These are phyloP conservation scores for Puntigrus tetrazona DNA, from an alignment of 2,113 vertebrate species.

Conservation along the genomic window DNA sequence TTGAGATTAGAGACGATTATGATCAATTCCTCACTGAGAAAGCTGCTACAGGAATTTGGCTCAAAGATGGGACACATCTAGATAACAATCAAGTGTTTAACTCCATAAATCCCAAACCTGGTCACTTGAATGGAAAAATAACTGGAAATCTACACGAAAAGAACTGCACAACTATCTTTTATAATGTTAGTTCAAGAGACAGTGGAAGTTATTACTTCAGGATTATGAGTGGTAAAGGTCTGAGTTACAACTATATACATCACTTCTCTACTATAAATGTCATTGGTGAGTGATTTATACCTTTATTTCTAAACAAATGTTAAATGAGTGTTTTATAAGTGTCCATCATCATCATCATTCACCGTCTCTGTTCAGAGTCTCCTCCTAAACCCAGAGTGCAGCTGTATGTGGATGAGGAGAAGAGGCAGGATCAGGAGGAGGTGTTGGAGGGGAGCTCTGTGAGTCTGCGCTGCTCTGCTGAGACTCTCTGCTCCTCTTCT, in stretches of 20 bases:
- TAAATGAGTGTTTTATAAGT: no score
- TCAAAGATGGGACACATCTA: neutral
- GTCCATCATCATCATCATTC: no score
- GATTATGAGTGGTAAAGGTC: neutral
- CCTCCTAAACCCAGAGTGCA: slow-evolving; percentile 19
- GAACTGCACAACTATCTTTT: neutral
- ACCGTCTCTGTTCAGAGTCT: neutral
- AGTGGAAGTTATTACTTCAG: neutral
- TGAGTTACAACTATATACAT: neutral
- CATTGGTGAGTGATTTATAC: neutral
- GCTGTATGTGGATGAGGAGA: neutral
- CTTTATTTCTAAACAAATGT: neutral
- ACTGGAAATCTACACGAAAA: neutral
- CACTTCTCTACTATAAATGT: neutral
- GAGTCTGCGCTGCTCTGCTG: slow-evolving; percentile 26
- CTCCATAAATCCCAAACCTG: neutral
- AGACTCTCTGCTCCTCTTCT: no score
- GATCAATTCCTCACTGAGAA: neutral
- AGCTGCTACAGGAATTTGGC: neutral
- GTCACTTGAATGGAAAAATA: neutral
- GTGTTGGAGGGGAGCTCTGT: slow-evolving; percentile 44
- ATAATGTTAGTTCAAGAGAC: neutral
- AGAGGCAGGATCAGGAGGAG: slow-evolving; percentile 11
- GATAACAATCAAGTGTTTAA: neutral
- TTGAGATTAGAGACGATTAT: rapidly evolving